Evolutionary conservation across 2,113 vertebrate genomes (phyloP), one percentile per base, ranked within the genome.

Genomic region (Myocastor coypus): DNA sequence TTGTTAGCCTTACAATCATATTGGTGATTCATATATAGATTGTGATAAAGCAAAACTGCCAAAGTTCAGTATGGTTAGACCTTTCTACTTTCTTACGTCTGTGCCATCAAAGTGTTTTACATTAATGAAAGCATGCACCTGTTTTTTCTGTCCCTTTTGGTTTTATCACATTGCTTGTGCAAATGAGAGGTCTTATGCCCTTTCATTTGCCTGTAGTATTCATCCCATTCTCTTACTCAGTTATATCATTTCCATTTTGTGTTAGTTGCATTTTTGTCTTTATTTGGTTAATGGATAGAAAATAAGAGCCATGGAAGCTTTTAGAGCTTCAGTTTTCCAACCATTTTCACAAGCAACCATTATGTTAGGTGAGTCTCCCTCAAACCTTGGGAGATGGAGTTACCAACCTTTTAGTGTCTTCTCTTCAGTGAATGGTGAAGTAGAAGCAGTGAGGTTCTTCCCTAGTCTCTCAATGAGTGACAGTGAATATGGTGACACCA

Each of bases 241-340:
- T 34, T 9, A 0, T 50, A 37, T 78, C 59, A 5, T n/a, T 87
- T 71, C 63, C 42, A 19, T 12, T 37, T 17, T 42, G n/a, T 68
- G 52, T 81, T 92, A 63, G 32, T 75, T 91, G 86, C 57, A 37
- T 68, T 86, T 87, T 46, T 69, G 20, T 28, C 59, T 90, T 93
- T 37, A 69, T 83, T 34, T 19, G 75, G 77, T 69, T 55, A 16
- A 10, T 59, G 34, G 26, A 22, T 57, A 64, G 85, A 83, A 83
- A 69, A 78, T 50, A 37, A 17, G 52, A 37, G 34, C 7, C 10
- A 3, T 30, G 46, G 20, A n/a, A 16, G 28, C 46, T 78, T 68
- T 32, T 32, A 89, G 24, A 87, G 17, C 52, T 80, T 81, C 69
- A 13, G 55, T 68, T 84, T 86, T 82, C 71, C 64, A n/a, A 91